Evolutionary conservation across 2,113 vertebrate genomes (phyloP).

Genomic region (Numida meleagris): DNA sequence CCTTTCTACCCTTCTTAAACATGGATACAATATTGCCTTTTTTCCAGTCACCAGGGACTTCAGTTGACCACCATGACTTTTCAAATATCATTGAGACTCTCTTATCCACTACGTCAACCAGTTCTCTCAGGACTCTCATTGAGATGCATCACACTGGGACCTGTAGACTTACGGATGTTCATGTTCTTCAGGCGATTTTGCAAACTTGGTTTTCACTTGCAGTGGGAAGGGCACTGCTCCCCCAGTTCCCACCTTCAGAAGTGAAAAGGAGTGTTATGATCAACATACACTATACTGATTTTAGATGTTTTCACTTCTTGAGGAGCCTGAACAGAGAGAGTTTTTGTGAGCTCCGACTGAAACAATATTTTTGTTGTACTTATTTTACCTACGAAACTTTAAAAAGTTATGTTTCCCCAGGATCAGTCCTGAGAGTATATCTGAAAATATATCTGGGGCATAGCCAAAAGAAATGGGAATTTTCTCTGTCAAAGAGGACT

Average conservation of each 20-base stretch:
- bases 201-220: no score
- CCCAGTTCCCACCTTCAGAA: not conserved
- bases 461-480: not conserved
- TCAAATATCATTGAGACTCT: no score
- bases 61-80: no score
- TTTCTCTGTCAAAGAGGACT: not conserved
- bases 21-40: no score
- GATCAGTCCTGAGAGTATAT: not conserved
- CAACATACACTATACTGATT: accelerated
- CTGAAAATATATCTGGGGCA: not conserved
- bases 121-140: no score
- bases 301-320: not conserved
- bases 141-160: no score
- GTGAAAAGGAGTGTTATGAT: not conserved
- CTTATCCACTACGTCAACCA: no score
- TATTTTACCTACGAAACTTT: not conserved
- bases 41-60: no score
- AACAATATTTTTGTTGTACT: not conserved
- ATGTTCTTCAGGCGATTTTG: no score
- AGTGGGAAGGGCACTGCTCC: no score
- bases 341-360: not conserved
- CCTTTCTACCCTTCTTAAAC: no score
- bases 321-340: not conserved
- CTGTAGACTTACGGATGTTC: no score
- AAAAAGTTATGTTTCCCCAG: not conserved